Conservation (phyloP, 2,888 invertebrate genomes). For the Yponomeuta cagnagella region DNA sequence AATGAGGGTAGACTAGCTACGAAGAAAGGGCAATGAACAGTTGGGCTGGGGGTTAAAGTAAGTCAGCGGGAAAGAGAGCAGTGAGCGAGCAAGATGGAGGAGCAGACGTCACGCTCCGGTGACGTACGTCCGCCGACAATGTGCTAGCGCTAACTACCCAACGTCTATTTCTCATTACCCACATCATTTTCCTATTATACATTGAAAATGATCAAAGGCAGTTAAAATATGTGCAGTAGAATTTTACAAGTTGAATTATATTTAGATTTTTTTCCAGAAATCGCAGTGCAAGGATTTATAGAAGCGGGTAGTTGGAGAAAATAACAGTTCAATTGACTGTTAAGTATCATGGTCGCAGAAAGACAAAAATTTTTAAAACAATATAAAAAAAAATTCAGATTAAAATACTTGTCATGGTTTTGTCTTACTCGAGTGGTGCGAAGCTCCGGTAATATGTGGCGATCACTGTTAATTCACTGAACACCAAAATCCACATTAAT, state of each 20-base stretch:
- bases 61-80: slow-evolving; percentile 32
- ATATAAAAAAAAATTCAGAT: no score
- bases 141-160: slow-evolving; percentile 13
- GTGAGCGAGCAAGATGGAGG: slow-evolving; percentile 37
- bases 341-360: no score
- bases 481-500: slow-evolving; percentile 49
- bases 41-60: slow-evolving; percentile 32
- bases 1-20: slow-evolving; percentile 41
- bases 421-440: slow-evolving; percentile 59
- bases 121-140: slow-evolving; percentile 42
- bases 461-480: slow-evolving; percentile 61
- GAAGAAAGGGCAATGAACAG: slow-evolving; percentile 48
- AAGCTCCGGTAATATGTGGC: slow-evolving; percentile 57
- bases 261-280: no score
- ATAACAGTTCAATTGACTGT: no score
- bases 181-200: background rate
- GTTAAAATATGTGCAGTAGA: background rate
- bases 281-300: background rate
- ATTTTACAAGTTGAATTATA: no score
- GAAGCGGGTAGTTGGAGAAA: slow-evolving; percentile 2
- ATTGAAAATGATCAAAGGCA: background rate
- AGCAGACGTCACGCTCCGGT: slow-evolving; percentile 58
- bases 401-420: slow-evolving; percentile 1
- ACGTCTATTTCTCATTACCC: slow-evolving; percentile 2
- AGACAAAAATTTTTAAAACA: no score